Base-by-base conservation (phyloP, 2,113 vertebrate species). In the Pavo muticus region DNA sequence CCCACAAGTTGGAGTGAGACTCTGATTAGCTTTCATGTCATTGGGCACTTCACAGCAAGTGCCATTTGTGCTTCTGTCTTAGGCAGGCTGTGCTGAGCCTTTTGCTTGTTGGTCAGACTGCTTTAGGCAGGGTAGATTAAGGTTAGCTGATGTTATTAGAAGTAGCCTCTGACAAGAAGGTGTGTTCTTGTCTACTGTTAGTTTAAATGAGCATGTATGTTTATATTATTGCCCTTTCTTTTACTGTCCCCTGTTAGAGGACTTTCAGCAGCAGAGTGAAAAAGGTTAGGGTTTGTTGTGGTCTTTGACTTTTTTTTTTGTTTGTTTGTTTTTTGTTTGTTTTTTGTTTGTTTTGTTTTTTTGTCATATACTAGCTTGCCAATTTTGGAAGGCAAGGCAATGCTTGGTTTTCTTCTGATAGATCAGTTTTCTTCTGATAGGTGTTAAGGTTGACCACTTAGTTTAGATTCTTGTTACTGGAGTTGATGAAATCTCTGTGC, bases 1-100 rank as follows among this genome's bases (percentile, higher is more conserved):
- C 7, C 60, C 6, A 8, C 0, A 5, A 70, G 14, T 11, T 8
- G 2, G 57, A 57, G 48, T 0, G 0, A 54, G n/a, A 11, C n/a
- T 24, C n/a, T 24, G 27, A 37, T 63, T 73, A 75, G 52, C 17
- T 50, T 68, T 87, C 23, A 70, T 30, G 7, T 81, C 17, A 24
- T 74, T 39, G 61, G 20, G 40, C 37, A 32, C 37, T 56, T 56
- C 17, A 11, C 17, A 32, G 23, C 2, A 5, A 44, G 3, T 70
- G 45, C 21, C 0, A 0, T 9, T 88, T 37, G 35, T 64, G 21
- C 60, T 67, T 65, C 48, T 47, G 12, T 25, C 44, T 44, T 6
- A 30, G 45, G 30, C 52, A 60, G 35, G 30, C 35, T 78, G 42
- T 72, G 8, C 3, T 2, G 44, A 61, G 20, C 13, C 50, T 40